Conservation (phyloP, 2,797 vertebrate species). For the Chrosomus eos region DNA sequence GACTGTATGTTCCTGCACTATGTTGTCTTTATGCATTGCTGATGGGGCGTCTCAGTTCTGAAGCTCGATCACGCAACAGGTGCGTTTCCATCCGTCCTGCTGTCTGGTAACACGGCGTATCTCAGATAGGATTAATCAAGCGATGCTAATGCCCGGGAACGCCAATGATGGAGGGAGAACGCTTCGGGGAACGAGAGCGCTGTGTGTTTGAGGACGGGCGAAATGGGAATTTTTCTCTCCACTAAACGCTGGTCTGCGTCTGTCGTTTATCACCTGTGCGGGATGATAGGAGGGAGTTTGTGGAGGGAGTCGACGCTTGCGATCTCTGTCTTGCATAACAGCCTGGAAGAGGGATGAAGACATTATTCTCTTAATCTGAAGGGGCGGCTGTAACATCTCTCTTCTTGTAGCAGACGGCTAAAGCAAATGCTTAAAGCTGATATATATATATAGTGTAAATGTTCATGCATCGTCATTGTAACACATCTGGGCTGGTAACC, state of each 20-base stretch:
- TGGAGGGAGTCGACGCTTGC: not conserved
- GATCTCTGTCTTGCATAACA: not conserved
- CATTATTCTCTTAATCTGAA: slow-evolving; percentile 7
- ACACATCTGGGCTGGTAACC: not conserved
- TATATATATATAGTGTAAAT: not conserved
- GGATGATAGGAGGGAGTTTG: not conserved
- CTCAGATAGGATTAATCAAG: not conserved
- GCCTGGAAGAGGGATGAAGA: not conserved
- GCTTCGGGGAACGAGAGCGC: not conserved
- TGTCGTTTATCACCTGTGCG: not conserved
- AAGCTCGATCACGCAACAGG: not conserved
- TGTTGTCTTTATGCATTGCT: not conserved
- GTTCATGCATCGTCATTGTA: not conserved
- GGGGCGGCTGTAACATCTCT: slow-evolving; percentile 2
- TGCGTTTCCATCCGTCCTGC: not conserved
- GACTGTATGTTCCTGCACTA: not conserved
- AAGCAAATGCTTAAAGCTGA: slow-evolving; percentile 2
- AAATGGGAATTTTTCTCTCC: not conserved
- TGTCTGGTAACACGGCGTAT: not conserved
- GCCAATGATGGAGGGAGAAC: not conserved
- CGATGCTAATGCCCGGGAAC: not conserved
- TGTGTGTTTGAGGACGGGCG: not conserved
- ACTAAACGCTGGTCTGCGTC: not conserved
- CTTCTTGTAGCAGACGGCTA: not conserved
- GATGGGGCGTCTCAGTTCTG: not conserved